Evolutionary conservation across 2,797 vertebrate genomes (phyloP), one percentile per base, ranked within the genome.

Genomic region (Harpagifer antarcticus): DNA sequence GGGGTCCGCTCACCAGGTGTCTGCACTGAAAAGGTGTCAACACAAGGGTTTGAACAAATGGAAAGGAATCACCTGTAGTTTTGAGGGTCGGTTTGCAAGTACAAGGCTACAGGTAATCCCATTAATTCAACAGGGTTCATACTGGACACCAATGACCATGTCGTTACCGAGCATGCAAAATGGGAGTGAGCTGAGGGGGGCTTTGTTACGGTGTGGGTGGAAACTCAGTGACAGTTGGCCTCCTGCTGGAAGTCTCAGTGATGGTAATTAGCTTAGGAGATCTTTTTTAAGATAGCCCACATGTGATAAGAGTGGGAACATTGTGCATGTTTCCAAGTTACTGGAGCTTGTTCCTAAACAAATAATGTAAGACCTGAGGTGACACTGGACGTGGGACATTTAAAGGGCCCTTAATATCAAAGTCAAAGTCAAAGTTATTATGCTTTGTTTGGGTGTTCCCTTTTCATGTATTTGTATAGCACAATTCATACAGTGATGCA

Each of bases 231-330:
- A 85, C 74, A 70, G 71, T 90, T 79, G 79, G 52, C 63, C 72
- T 84, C 85, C 81, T 76, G 78, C 75, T 70, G 68, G 70, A 88
- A 68, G 85, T 79, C 83, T 65, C 69, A 72, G 82, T 72, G 70
- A 90, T 79, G 89, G 44, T 96, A 95, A 95, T 94, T 91, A 89
- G 92, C 89, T 96, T 94, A 95, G 85, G 87, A 93, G 93, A 88
- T 94, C 90, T 89, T 91, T 90, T 94, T 93, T 81, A 93, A 91
- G 91, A 91, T 89, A 73, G 69, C 70, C 74, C 67, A 68, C 92
- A 91, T 91, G 92, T 91, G 86, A 88, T 75, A 89, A 55, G 82
- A 77, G 78, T 78, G 77, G 84, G 86, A 82, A 86, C 84, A 68
- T 37, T 52, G 72, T 79, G 68, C 80, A 77, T 47, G 76, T 57